These are phyloP conservation scores for Harpalus rubripes DNA, from an alignment of 2,888 invertebrate genomes.

Conservation along the genomic window DNA sequence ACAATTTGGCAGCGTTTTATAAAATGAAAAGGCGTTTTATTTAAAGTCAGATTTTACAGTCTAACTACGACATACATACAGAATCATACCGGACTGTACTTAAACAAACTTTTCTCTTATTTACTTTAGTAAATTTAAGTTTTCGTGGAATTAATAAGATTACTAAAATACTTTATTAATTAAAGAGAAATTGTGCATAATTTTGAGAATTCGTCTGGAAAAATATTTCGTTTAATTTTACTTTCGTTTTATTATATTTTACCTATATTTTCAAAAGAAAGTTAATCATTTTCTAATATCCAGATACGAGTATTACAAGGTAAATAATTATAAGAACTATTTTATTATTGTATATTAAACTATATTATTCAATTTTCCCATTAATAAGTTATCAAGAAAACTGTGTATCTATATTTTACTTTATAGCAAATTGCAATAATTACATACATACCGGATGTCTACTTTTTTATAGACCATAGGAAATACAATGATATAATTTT, in stretches of 20 bases:
- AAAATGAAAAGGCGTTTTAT: no score
- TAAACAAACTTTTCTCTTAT: not conserved
- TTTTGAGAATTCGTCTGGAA: slow-evolving; percentile 28
- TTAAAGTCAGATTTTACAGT: no score
- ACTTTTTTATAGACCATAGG: no score
- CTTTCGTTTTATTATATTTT: slow-evolving; percentile 15
- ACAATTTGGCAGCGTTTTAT: no score
- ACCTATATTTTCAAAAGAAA: slow-evolving; percentile 25
- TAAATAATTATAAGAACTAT: not conserved
- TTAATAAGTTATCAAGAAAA: not conserved
- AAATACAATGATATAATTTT: no score
- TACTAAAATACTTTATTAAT: slow-evolving; percentile 11
- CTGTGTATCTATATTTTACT: not conserved
- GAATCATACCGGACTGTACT: no score
- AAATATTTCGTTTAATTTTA: slow-evolving; percentile 40
- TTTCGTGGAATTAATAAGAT: slow-evolving; percentile 13
- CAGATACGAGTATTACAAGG: not conserved
- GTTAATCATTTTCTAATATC: slow-evolving; percentile 27
- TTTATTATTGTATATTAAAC: no score
- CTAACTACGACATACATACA: no score
- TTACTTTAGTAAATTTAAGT: not conserved
- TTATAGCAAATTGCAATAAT: no score
- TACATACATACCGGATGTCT: no score
- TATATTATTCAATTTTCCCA: not conserved
- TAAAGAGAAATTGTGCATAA: slow-evolving; percentile 19